These are phyloP conservation scores for Exocentrus adspersus DNA, from an alignment of 2,888 invertebrate species.

Conservation along the genomic window DNA sequence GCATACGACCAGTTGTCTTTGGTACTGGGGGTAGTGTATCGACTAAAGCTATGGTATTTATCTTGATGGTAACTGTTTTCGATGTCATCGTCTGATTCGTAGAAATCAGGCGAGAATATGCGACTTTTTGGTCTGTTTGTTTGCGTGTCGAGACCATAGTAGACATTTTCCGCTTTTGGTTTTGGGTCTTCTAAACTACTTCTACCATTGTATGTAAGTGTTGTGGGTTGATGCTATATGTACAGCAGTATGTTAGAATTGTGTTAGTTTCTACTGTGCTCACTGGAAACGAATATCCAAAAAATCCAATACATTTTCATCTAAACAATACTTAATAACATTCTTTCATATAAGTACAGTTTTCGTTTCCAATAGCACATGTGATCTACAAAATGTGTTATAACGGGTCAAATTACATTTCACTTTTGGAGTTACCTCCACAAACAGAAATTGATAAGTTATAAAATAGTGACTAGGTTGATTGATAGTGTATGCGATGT, in stretches of 20 bases:
- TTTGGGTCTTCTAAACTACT: conserved; percentile 60
- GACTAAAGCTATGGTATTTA: conserved; percentile 59
- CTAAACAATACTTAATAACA: background rate
- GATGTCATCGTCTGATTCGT: conserved; percentile 56
- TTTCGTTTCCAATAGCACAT: conserved; percentile 11
- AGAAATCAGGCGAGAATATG: conserved; percentile 54
- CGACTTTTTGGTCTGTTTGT: conserved; percentile 49
- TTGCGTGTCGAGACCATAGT: conserved; percentile 54
- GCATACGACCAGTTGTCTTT: conserved; percentile 56
- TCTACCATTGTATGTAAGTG: conserved; percentile 64
- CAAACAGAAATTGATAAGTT: conserved; percentile 1
- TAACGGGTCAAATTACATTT: conserved; percentile 18
- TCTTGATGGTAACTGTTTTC: conserved; percentile 49
- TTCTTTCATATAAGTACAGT: no score
- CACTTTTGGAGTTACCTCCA: conserved; percentile 1
- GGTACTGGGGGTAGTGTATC: conserved; percentile 53
- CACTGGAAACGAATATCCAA: conserved; percentile 25
- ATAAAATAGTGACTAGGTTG: conserved; percentile 11
- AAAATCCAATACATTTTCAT: background rate
- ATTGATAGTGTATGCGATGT: conserved; percentile 36
- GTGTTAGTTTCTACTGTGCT: conserved; percentile 56
- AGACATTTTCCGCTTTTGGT: conserved; percentile 54
- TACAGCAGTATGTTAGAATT: conserved; percentile 63
- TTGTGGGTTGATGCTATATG: conserved; percentile 58
- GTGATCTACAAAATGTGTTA: conserved; percentile 20